Evolutionary conservation across 2,113 vertebrate species (phyloP), one percentile per base, ranked within the genome.

Genomic region (Thymallus thymallus): DNA sequence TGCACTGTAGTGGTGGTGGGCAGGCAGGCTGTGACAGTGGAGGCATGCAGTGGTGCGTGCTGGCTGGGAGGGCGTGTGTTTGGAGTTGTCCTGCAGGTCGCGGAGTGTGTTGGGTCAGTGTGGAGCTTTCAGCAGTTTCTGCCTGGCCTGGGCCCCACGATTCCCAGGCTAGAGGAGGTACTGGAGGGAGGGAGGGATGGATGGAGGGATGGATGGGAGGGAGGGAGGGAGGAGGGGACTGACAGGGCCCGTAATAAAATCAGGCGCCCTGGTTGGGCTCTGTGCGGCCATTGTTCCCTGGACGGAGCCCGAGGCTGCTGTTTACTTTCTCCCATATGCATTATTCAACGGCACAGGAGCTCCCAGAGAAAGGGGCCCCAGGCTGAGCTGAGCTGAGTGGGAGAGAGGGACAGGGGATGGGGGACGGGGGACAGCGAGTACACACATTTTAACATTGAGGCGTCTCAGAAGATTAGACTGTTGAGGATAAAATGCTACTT

Each of bases 291-390:
- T 99, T 99, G 98, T 98, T 96, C 94, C 82, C 89, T 90, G 94
- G 94, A 95, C 95, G 94, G 96, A 94, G 95, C 96, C 95, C 94
- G 92, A 95, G 94, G 96, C 97, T 98, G 96, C 95, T 98, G 96
- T 98, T 98, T 97, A 96, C 97, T 96, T 97, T 98, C 98, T 98
- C 98, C 95, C 97, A 97, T 96, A 98, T 99, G 91, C 96, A 99
- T 99, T 98, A 99, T 99, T 99, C 98, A 99, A 96, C 95, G 96
- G 95, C 94, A 93, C 94, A 96, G 96, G 95, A 97, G 97, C 96
- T 93, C 89, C 95, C 93, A 93, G 88, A 91, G 92, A 91, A 91
- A 95, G 94, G 95, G 95, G 95, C 95, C 95, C 90, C 94, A 95
- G n/a, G 29, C 24, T 48, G 60, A 58, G 69, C 20, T 22, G 24